Conservation (phyloP, 2,888 invertebrate genomes). For the Ptychoptera albimana region DNA sequence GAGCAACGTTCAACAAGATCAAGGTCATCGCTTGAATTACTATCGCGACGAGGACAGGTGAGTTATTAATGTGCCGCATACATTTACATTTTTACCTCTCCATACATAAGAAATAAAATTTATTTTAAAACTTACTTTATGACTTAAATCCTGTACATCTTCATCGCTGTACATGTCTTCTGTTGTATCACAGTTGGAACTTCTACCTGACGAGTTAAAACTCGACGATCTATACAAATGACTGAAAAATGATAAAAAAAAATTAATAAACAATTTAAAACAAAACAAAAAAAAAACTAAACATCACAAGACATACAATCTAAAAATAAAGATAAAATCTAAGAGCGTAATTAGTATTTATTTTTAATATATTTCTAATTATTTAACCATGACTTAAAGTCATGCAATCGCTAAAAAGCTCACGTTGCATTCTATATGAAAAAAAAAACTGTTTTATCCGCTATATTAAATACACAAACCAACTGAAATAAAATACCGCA, state of each 20-base stretch:
- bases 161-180: conserved; percentile 95
- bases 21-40: neutral
- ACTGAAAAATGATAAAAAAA: conserved; percentile 36
- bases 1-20: neutral
- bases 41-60: conserved; percentile 1
- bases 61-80: conserved; percentile 13
- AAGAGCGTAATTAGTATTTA: neutral
- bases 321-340: neutral
- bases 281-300: neutral
- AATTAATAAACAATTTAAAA: neutral
- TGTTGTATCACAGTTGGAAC: conserved; percentile 79
- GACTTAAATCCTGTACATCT: conserved; percentile 85
- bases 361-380: neutral
- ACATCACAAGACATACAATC: neutral
- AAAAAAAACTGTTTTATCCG: too few species aligned
- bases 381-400: neutral
- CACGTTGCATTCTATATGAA: too few species aligned
- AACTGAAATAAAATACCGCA: neutral
- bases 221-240: conserved; percentile 85
- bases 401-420: neutral
- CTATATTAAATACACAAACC: too few species aligned
- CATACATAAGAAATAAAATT: neutral
- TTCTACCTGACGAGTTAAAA: conserved; percentile 83
- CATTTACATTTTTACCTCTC: conserved; percentile 8
- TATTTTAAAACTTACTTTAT: conserved; percentile 50